Conservation (phyloP, 2,888 invertebrate species). For the Netelia virgata region DNA sequence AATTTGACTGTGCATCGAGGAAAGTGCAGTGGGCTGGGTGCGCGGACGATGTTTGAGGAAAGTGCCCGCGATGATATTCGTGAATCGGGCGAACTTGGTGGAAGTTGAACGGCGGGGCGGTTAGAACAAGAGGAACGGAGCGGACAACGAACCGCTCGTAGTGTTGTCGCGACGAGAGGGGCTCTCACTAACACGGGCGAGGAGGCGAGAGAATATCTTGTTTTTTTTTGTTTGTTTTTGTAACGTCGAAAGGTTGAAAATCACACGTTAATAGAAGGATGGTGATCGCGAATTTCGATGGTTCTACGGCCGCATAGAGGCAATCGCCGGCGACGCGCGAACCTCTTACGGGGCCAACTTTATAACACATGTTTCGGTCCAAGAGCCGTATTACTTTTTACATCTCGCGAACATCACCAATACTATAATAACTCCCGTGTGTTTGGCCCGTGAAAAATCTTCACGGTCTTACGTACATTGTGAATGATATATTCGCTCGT, state of each 20-base stretch:
- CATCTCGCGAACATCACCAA: constrained; percentile 50
- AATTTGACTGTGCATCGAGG: no score
- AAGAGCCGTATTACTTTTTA: constrained; percentile 21
- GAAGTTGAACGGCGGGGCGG: constrained; percentile 58
- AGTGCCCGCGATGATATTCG: neutral
- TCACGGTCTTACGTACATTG: constrained; percentile 50
- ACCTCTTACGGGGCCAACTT: constrained; percentile 74
- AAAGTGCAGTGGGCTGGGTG: no score
- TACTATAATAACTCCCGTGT: constrained; percentile 44
- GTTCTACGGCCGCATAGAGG: constrained; percentile 71
- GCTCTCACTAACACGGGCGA: constrained; percentile 29
- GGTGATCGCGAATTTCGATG: constrained; percentile 72
- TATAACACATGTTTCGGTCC: constrained; percentile 79
- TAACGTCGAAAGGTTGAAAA: constrained; percentile 69
- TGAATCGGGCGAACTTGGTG: constrained; percentile 45
- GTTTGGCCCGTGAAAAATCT: constrained; percentile 59
- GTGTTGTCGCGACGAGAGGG: constrained; percentile 49
- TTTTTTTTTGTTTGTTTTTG: constrained; percentile 57
- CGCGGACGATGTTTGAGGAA: neutral
- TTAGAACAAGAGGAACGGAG: constrained; percentile 64
- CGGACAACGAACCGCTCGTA: constrained; percentile 68
- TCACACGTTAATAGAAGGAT: constrained; percentile 71
- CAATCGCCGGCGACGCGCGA: constrained; percentile 74
- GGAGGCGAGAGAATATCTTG: constrained; percentile 65
- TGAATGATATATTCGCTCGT: neutral